Conservation (phyloP, 2,113 vertebrate species). For the Hiodon tergisus region DNA sequence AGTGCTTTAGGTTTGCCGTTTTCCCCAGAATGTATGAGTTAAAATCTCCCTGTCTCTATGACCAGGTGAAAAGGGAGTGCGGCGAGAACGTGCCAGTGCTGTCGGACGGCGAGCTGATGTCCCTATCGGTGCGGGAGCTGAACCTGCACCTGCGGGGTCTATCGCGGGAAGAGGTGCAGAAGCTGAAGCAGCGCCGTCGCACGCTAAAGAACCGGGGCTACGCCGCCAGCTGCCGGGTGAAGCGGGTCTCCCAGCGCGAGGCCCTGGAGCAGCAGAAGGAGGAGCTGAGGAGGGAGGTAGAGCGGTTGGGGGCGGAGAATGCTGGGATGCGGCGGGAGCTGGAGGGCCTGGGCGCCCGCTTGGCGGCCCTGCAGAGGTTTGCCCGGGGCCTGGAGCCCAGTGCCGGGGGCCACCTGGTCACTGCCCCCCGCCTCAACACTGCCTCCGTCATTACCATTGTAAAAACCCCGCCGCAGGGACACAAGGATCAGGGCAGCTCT, state of each 20-base stretch:
- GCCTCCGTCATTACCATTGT: conserved; percentile 88
- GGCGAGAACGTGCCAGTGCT: conserved; percentile 94
- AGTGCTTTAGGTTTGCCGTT: neutral
- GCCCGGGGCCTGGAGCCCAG: conserved; percentile 80
- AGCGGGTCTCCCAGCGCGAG: conserved; percentile 94
- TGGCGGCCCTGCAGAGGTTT: conserved; percentile 93
- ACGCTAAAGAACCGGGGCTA: conserved; percentile 95
- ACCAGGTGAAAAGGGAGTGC: conserved; percentile 94
- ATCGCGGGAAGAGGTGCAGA: conserved; percentile 92
- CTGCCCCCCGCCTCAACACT: conserved; percentile 80
- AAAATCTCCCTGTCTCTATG: neutral
- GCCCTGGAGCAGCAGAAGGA: conserved; percentile 96
- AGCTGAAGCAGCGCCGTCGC: conserved; percentile 92
- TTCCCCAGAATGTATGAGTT: neutral
- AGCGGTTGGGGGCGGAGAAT: conserved; percentile 90
- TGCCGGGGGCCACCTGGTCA: conserved; percentile 76
- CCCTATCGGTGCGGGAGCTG: conserved; percentile 90
- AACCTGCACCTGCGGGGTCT: conserved; percentile 95
- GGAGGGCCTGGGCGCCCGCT: conserved; percentile 88
- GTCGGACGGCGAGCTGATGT: conserved; percentile 94
- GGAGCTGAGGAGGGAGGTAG: conserved; percentile 93
- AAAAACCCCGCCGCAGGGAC: conserved; percentile 80
- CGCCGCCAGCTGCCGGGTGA: conserved; percentile 92
- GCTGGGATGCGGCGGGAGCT: conserved; percentile 97
- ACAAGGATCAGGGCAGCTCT: conserved; percentile 63